Evolutionary conservation across 2,113 vertebrate species (phyloP), one percentile per base, ranked within the genome.

Genomic region (Brevimyrus niger): DNA sequence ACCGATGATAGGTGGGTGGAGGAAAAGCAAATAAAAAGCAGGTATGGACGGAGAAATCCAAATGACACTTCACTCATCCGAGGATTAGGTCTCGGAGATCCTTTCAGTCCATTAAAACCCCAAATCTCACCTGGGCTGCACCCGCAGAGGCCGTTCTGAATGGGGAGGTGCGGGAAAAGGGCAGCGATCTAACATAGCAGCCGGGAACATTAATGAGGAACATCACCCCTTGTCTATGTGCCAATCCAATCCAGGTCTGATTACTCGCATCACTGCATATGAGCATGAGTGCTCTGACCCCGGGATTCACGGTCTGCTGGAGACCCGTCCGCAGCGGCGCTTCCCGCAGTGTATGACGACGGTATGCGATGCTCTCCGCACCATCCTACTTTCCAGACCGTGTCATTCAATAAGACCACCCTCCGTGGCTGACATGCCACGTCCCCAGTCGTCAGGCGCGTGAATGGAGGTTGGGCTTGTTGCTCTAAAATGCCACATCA

Each of bases 391-490:
- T 94, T 94, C 89, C 93, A 91, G 86, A 94, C 92, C 91, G 10
- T 93, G 76, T 89, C 94, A 93, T 94, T 91, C 89, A 94, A 94
- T 93, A 92, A 91, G 89, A 92, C 89, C 87, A 51, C 88, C 87
- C 58, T 92, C 91, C 91, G 91, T 89, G n/a, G 55, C 86, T 35
- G 35, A 58, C 58, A 89, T 11, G 4, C 87, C 48, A 65, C 38
- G 89, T 19, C 48, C 31, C 42, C 58, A 80, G 31, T 42, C 51
- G 84, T 89, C 92, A 89, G 88, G 89, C 92, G 92, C 19, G 44
- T 87, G 47, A 31, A 65, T 48, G 35, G 38, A 6, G 55, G 35
- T 31, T 9, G 31, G 2, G 31, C 7, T n/a, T 35, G 69, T 88
- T 80, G 21, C 27, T 80, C 61, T 21, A 47, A 31, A 23, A 53